phyloP scores from a whole-genome alignment of 2,797 vertebrate genomes.

The Cheirogaleus major region DNA sequence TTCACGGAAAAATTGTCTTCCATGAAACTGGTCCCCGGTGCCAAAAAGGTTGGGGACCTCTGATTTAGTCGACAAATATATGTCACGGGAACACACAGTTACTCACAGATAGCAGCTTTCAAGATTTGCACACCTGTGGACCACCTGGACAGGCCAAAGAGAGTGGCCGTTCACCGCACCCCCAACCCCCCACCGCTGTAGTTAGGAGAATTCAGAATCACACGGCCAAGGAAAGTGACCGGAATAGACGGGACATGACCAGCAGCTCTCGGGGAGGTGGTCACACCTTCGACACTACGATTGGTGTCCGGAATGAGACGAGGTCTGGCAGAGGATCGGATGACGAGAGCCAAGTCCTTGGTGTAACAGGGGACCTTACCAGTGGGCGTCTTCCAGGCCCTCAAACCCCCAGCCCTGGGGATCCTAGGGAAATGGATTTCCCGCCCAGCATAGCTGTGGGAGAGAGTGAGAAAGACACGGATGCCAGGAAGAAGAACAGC shows the following conservation, averaged over 20 bases:
- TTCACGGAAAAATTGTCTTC: too few species aligned
- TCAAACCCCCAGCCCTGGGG: too few species aligned
- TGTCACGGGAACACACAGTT: neutral
- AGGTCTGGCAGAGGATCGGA: neutral
- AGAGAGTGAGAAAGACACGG: neutral
- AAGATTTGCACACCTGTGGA: neutral
- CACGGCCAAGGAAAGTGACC: neutral
- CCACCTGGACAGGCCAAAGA: neutral
- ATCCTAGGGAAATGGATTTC: neutral
- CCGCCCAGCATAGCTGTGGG: rapidly evolving
- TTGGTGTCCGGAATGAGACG: rapidly evolving
- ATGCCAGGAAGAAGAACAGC: too few species aligned
- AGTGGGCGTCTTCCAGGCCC: too few species aligned
- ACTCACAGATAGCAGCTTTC: neutral
- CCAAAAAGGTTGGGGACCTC: too few species aligned
- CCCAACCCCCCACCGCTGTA: rapidly evolving
- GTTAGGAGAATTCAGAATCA: rapidly evolving
- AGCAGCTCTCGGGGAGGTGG: neutral
- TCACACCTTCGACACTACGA: rapidly evolving
- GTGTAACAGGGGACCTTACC: too few species aligned
- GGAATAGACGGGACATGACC: rapidly evolving
- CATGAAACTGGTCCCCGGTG: too few species aligned
- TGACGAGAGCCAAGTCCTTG: rapidly evolving
- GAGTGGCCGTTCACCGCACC: rapidly evolving
- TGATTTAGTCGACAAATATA: neutral